Base-by-base conservation (phyloP, 2,113 vertebrate species). In the Taxidea taxus region DNA sequence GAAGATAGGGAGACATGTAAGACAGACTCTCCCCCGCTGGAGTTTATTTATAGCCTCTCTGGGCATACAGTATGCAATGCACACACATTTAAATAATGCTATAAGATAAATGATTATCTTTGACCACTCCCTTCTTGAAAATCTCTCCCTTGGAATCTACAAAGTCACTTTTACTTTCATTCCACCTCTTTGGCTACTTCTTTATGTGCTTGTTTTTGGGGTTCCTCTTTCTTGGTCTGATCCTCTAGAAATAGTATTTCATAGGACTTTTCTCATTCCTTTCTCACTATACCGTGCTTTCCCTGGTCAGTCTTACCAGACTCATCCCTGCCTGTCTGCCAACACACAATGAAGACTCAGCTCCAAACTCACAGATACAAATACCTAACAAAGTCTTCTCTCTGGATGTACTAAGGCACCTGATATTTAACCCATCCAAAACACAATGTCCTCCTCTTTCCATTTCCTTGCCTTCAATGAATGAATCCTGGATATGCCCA, bases 151-250 rank as follows among this genome's bases (percentile, higher is more conserved):
- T 70, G 58, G 77, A 96, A 94, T 84, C n/a, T 39, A 58, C 49
- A 91, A 92, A 75, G 82, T 75, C 8, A 18, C 42, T 80, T 87
- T 92, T 96, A 42, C 72, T 92, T 96, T 92, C 72, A 54, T 31
- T 85, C 56, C 58, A 58, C n/a, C 20, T 75, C 10, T 87, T 72
- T 70, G 37, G 56, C n/a, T 88, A 77, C 51, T 47, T 25, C 15
- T 37, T 29, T 34, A 83, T 75, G 44, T 29, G 42, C 31, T 70
- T 87, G 20, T 58, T 87, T 68, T 62, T 1, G 7, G 27, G 27
- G 13, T 54, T 89, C 23, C 39, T 78, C 74, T 87, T 83, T 58
- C 49, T 91, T 23, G 11, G 31, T 7, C 21, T 85, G 21, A 51
- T 70, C 37, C 25, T 84, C 85, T 74, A 74, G 88, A 94, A 58